Conservation (phyloP, 2,888 invertebrate species). For the Lamproptera curius region DNA sequence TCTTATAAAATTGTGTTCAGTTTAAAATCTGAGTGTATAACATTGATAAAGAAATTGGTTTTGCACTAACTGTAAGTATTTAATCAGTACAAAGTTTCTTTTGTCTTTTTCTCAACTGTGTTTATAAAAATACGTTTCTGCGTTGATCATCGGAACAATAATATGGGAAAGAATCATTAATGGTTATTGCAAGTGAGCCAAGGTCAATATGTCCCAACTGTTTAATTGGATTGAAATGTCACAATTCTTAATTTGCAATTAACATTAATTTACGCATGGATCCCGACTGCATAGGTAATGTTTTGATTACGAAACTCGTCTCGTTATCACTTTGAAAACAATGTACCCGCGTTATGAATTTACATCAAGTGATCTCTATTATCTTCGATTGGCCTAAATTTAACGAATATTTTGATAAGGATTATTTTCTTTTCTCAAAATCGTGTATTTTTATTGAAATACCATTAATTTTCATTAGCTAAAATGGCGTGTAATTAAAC, state of each 20-base stretch:
- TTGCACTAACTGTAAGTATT: constrained; percentile 13
- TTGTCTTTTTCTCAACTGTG: constrained; percentile 13
- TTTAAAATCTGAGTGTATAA: constrained; percentile 23
- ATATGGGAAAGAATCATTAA: constrained; percentile 41
- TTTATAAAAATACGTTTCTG: constrained; percentile 26
- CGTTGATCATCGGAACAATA: constrained; percentile 34
- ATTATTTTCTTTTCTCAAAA: no score
- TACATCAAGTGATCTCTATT: constrained; percentile 16
- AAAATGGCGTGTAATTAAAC: no score
- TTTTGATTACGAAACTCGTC: constrained; percentile 46
- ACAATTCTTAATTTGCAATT: constrained; percentile 7
- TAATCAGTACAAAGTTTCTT: constrained; percentile 4
- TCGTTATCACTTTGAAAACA: constrained; percentile 38
- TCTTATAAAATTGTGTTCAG: constrained; percentile 32
- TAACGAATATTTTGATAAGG: constrained; percentile 7
- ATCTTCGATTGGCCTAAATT: constrained; percentile 15
- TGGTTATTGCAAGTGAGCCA: constrained; percentile 56
- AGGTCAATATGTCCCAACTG: constrained; percentile 42
- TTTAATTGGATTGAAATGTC: constrained; percentile 33
- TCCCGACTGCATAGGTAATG: constrained; percentile 24
- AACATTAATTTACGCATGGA: constrained; percentile 19
- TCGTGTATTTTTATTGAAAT: no score
- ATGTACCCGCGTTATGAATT: constrained; percentile 19
- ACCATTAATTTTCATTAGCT: constrained; percentile 1
- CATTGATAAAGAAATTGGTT: constrained; percentile 7